Evolutionary conservation across 2,797 vertebrate genomes (phyloP).

Genomic region (Ispidina picta): DNA sequence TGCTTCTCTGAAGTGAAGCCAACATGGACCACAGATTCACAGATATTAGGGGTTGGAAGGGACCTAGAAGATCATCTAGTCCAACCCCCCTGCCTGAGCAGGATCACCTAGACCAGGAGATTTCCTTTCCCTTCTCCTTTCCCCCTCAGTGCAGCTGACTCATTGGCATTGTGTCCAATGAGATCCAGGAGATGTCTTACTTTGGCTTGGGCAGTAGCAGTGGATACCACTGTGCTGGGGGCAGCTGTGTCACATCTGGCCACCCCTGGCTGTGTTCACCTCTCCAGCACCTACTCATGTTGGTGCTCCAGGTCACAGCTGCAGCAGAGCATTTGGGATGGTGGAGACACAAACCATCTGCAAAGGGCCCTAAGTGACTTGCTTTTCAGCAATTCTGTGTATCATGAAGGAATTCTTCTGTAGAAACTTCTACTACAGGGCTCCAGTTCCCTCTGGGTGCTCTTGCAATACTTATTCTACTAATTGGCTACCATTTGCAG

Average conservation of each 20-base stretch:
- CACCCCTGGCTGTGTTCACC: background rate
- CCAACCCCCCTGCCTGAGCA: no score
- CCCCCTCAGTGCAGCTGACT: background rate
- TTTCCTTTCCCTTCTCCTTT: background rate
- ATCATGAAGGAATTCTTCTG: background rate
- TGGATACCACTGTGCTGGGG: background rate
- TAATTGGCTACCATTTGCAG: background rate
- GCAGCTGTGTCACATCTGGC: background rate
- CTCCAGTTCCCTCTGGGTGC: background rate
- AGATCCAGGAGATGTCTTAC: background rate
- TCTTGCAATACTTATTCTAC: rapidly evolving
- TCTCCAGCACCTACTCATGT: background rate
- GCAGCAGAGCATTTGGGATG: rapidly evolving
- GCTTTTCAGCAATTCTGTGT: rapidly evolving
- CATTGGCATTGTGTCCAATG: rapidly evolving
- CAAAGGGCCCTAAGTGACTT: background rate
- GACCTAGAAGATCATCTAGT: no score
- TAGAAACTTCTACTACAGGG: background rate
- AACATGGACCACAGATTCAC: background rate
- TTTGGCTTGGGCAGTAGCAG: background rate
- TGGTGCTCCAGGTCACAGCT: rapidly evolving
- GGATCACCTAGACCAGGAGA: background rate
- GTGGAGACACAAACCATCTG: background rate
- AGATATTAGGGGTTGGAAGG: no score
- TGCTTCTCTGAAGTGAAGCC: background rate